phyloP scores from a whole-genome alignment of 2,888 invertebrate genomes.

The Drosophila nigricruria region DNA sequence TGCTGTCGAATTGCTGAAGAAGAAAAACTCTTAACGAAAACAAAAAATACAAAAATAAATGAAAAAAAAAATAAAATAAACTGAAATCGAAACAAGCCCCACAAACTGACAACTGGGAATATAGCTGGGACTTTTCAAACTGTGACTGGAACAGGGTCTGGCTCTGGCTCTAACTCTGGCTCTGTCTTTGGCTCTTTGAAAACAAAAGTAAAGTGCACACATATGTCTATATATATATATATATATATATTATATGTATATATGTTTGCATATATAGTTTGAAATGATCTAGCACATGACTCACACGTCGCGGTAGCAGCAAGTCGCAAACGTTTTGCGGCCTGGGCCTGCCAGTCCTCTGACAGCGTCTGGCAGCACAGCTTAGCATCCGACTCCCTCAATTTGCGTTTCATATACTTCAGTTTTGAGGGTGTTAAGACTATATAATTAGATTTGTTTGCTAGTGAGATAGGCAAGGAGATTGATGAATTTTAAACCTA shows the following conservation, averaged over 20 bases:
- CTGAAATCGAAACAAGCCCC: constrained; percentile 27
- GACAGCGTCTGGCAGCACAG: constrained; percentile 45
- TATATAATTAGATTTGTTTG: neutral
- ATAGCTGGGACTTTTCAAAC: constrained; percentile 40
- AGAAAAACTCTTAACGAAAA: constrained; percentile 60
- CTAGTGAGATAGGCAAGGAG: neutral
- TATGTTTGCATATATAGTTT: constrained; percentile 27
- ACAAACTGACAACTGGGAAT: constrained; percentile 34
- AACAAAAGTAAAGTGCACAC: constrained; percentile 76
- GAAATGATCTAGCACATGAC: constrained; percentile 72
- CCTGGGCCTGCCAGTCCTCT: constrained; percentile 47
- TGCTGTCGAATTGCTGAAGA: constrained; percentile 76
- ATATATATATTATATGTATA: constrained; percentile 19
- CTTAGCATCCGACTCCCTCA: constrained; percentile 62
- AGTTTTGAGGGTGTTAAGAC: neutral
- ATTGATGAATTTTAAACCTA: no score
- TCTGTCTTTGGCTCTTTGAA: constrained; percentile 49
- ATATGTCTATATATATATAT: constrained; percentile 13
- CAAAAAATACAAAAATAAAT: constrained; percentile 33
- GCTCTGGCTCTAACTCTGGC: constrained; percentile 19
- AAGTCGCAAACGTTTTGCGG: constrained; percentile 27
- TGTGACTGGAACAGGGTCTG: constrained; percentile 37
- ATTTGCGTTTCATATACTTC: constrained; percentile 31
- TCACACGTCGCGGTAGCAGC: constrained; percentile 62
- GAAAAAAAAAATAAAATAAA: constrained; percentile 1